phyloP scores from a whole-genome alignment of 92 coral and sea anemone genomes.

The Chrysogorgia sp. region DNA sequence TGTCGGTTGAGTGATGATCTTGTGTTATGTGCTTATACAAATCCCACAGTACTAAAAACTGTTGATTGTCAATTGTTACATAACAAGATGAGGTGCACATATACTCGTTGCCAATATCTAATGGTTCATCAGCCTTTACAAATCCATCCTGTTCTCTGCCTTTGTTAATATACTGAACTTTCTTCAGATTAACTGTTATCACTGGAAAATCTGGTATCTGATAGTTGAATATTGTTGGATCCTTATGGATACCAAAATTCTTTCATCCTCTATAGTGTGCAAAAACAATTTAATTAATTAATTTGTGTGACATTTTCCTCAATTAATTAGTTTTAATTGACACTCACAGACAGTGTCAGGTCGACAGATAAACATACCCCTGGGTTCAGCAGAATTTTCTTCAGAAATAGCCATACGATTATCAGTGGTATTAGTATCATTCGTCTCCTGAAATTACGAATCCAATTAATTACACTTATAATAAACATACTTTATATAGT shows the following conservation, averaged over 20 bases:
- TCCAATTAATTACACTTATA: too few species aligned
- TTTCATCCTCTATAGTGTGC: neutral
- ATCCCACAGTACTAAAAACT: constrained; percentile 17
- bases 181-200: neutral
- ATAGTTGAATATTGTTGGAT: neutral
- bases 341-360: too few species aligned
- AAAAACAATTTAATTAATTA: too few species aligned
- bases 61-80: constrained; percentile 18
- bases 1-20: too few species aligned
- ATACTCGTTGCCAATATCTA: constrained; percentile 1
- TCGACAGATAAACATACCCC: too few species aligned
- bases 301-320: too few species aligned
- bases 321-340: too few species aligned
- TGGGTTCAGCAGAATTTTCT: too few species aligned
- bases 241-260: neutral
- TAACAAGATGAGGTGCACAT: constrained; percentile 31
- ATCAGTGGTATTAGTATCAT: too few species aligned
- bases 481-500: too few species aligned
- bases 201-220: constrained; percentile 9
- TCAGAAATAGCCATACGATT: too few species aligned
- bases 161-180: neutral
- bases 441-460: too few species aligned
- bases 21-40: neutral
- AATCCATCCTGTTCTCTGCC: neutral
- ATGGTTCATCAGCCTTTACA: neutral